Conservation (phyloP, 92 coral and sea anemone genomes). For the Paramuricea clavata region DNA sequence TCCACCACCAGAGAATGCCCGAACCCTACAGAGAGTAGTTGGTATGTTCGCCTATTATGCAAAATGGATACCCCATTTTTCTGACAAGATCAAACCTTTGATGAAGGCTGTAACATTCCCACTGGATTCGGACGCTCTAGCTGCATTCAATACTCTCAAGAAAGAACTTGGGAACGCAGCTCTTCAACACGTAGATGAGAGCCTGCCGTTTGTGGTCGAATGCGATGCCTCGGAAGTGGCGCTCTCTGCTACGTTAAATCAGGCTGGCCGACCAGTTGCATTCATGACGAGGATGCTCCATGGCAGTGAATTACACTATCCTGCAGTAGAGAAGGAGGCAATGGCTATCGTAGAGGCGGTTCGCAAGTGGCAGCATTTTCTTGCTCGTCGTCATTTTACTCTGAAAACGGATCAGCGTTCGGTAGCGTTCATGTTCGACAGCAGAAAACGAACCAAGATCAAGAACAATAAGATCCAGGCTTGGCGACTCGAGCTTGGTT, state of each 20-base stretch:
- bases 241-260: not conserved
- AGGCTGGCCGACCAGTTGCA: not conserved
- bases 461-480: not conserved
- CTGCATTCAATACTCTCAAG: slow-evolving; percentile 33
- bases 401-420: not conserved
- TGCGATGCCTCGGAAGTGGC: not conserved
- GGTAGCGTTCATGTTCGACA: not conserved
- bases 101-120: no score
- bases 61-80: no score
- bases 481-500: not conserved
- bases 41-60: no score
- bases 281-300: not conserved
- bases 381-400: not conserved
- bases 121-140: no score
- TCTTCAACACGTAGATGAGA: not conserved
- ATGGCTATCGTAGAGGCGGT: not conserved
- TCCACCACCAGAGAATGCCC: no score
- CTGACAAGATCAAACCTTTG: no score
- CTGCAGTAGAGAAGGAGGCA: not conserved
- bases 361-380: not conserved
- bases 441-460: not conserved
- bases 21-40: no score
- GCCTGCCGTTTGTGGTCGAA: slow-evolving; percentile 1
- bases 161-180: not conserved
- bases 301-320: not conserved